These are phyloP conservation scores for Prunella strophiata DNA, from an alignment of 2,797 vertebrate genomes.

Conservation along the genomic window DNA sequence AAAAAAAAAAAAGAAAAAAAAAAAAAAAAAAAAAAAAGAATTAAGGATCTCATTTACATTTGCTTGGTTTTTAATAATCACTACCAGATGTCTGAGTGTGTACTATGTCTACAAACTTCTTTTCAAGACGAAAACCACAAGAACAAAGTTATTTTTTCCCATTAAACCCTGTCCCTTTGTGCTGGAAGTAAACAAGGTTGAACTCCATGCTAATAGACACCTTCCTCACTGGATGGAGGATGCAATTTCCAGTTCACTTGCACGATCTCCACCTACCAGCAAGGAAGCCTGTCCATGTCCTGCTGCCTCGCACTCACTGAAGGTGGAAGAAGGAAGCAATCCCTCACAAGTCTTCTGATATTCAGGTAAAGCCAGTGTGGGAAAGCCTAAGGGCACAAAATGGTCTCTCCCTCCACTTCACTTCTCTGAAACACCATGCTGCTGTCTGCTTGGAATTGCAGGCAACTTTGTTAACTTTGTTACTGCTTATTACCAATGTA, in stretches of 20 bases:
- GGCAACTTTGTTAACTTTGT: not conserved
- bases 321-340: not conserved
- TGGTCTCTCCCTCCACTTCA: not conserved
- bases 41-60: not conserved
- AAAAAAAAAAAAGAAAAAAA: not conserved
- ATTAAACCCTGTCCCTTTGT: not conserved
- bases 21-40: not conserved
- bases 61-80: not conserved
- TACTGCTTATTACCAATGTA: not conserved
- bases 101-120: not conserved
- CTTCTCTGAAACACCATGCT: not conserved
- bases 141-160: not conserved
- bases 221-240: not conserved
- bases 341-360: not conserved
- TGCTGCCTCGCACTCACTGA: accelerated
- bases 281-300: not conserved
- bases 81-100: not conserved
- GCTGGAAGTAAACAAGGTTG: not conserved
- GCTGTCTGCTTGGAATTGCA: accelerated
- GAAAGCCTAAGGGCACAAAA: not conserved
- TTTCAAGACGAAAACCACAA: not conserved
- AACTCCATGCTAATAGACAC: not conserved
- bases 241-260: not conserved
- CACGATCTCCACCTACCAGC: not conserved
- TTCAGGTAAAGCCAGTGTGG: accelerated